These are phyloP conservation scores for Trypoxylon attenuatum DNA, from an alignment of 2,888 invertebrate genomes.

Conservation along the genomic window DNA sequence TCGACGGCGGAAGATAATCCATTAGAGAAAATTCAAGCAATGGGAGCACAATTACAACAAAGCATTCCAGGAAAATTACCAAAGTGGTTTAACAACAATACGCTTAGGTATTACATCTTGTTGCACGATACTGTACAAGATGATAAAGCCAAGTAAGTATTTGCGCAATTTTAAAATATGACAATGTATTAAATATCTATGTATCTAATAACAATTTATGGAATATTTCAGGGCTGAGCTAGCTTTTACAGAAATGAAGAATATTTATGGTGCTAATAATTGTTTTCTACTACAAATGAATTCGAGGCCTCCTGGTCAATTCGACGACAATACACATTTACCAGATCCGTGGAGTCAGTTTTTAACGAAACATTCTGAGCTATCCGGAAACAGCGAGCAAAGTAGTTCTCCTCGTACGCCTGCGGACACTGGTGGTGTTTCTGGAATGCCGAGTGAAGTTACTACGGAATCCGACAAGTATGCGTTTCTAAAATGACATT, in stretches of 20 bases:
- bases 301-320: slow-evolving; percentile 81
- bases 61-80: slow-evolving; percentile 87
- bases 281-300: slow-evolving; percentile 95
- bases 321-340: slow-evolving; percentile 76
- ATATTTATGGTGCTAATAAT: slow-evolving; percentile 88
- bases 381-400: slow-evolving; percentile 73
- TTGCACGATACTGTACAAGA: slow-evolving; percentile 88
- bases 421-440: slow-evolving; percentile 76
- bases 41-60: slow-evolving; percentile 88
- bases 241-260: slow-evolving; percentile 89
- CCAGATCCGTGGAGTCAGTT: slow-evolving; percentile 92
- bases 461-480: slow-evolving; percentile 70
- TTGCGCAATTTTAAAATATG: not conserved
- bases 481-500: too few species aligned
- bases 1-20: slow-evolving; percentile 86
- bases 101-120: slow-evolving; percentile 91
- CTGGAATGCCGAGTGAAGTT: slow-evolving; percentile 72
- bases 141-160: slow-evolving; percentile 84
- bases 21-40: slow-evolving; percentile 86
- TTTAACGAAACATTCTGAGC: slow-evolving; percentile 78
- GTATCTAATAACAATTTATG: not conserved
- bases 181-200: not conserved
- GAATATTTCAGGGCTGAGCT: slow-evolving; percentile 83
- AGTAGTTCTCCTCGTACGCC: slow-evolving; percentile 78
- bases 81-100: slow-evolving; percentile 87